These are phyloP conservation scores for Leptobrachium leishanense DNA, from an alignment of 2,113 vertebrate genomes.

Conservation along the genomic window DNA sequence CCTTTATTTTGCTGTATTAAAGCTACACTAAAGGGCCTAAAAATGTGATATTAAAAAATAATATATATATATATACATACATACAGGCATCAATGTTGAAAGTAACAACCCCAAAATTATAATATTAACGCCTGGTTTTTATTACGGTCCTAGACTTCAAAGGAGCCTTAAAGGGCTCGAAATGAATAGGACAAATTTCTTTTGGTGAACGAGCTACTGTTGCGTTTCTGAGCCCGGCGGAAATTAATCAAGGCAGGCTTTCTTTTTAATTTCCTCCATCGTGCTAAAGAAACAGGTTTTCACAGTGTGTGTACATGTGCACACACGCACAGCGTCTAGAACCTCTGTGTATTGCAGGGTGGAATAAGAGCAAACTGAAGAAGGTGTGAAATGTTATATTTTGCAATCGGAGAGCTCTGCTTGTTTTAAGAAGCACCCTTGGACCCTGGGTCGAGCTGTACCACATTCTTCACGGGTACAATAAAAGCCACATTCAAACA, in stretches of 20 bases:
- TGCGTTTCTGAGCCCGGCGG: conserved; percentile 28
- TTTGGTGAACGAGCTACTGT: conserved; percentile 37
- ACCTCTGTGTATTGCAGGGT: conserved; percentile 14
- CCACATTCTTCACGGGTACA: neutral
- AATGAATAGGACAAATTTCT: conserved; percentile 39
- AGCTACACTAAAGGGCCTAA: neutral
- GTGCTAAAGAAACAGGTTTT: conserved; percentile 47
- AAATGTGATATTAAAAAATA: neutral
- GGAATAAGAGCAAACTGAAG: conserved; percentile 10
- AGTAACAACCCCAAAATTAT: conserved; percentile 3
- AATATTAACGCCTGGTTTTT: conserved; percentile 21
- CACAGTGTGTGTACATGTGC: conserved; percentile 42
- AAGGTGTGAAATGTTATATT: conserved; percentile 40
- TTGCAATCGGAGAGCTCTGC: neutral
- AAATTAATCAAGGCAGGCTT: conserved; percentile 43
- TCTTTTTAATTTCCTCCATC: conserved; percentile 45
- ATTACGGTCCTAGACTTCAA: conserved; percentile 40
- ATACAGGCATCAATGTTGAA: neutral
- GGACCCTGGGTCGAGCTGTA: neutral
- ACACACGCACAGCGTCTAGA: conserved; percentile 25
- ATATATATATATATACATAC: neutral
- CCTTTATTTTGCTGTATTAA: neutral
- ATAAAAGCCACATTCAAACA: conserved; percentile 18
- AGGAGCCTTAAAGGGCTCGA: neutral
- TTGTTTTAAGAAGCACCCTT: conserved; percentile 6